These are phyloP conservation scores for Acanthosepion lycidas DNA, from an alignment of 2,888 invertebrate species.

Conservation along the genomic window DNA sequence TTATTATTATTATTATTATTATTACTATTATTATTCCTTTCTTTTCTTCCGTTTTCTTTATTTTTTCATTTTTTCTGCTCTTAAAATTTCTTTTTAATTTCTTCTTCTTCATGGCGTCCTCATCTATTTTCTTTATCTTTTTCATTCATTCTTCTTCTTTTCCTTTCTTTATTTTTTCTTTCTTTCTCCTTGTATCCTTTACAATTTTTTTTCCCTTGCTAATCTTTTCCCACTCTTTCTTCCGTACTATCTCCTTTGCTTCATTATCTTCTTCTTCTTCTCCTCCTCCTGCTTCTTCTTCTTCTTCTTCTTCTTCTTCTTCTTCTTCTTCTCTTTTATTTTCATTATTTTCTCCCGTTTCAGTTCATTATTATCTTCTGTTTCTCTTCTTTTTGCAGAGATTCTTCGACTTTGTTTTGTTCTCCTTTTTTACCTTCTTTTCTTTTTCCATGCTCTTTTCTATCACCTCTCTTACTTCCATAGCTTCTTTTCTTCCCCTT, in stretches of 20 bases:
- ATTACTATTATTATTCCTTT: neutral
- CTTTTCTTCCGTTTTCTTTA: neutral
- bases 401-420: neutral
- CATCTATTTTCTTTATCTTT: neutral
- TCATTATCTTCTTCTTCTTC: too few species aligned
- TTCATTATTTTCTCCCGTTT: too few species aligned
- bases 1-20: too few species aligned
- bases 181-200: neutral
- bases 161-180: neutral
- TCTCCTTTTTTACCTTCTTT: neutral
- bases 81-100: neutral
- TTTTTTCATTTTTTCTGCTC: neutral
- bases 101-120: neutral
- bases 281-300: too few species aligned
- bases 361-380: too few species aligned
- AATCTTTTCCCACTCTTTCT: neutral
- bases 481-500: neutral
- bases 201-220: neutral
- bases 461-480: neutral
- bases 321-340: too few species aligned
- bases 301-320: too few species aligned
- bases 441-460: neutral
- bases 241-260: neutral
- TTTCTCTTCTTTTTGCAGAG: neutral
- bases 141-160: neutral